Evolutionary conservation across 1,140 invertebrate genomes (phyloP).

Genomic region (Conus ventricosus): DNA sequence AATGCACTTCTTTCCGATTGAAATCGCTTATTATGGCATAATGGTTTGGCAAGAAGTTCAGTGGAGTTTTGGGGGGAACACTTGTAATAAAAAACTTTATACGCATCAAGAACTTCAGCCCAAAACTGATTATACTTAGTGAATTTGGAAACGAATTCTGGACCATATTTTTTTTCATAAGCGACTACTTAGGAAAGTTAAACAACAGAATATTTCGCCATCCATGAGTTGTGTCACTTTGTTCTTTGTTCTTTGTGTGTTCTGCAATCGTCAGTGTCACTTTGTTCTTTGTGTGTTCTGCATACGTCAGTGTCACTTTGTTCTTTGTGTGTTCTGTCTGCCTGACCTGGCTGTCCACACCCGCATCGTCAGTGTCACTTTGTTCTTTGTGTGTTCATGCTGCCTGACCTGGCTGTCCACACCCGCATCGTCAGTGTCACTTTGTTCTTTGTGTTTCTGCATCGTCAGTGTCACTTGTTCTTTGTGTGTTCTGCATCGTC

Average conservation of each 20-base stretch:
- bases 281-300: slow-evolving; percentile 31
- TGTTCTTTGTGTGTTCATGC: slow-evolving; percentile 56
- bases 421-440: slow-evolving; percentile 62
- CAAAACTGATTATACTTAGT: no score
- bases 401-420: slow-evolving; percentile 60
- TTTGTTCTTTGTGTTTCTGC: slow-evolving; percentile 40
- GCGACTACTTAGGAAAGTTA: no score
- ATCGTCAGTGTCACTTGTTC: slow-evolving; percentile 54
- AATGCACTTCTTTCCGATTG: no score
- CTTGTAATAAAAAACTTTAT: no score
- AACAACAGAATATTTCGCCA: no score
- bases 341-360: slow-evolving; percentile 61
- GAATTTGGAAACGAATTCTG: no score
- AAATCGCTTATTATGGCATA: no score
- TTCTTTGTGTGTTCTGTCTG: slow-evolving; percentile 57
- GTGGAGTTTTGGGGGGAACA: no score
- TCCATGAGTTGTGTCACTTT: slow-evolving; percentile 24
- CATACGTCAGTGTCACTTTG: slow-evolving; percentile 57
- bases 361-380: slow-evolving; percentile 61
- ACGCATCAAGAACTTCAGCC: no score
- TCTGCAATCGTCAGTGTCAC: slow-evolving; percentile 61
- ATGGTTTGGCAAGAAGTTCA: no score
- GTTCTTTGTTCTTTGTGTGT: no score
- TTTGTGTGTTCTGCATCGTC: slow-evolving; percentile 69
- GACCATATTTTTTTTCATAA: no score